Evolutionary conservation across 64 coral and sea anemone genomes (phyloP).

Genomic region (Stylophora pistillata): DNA sequence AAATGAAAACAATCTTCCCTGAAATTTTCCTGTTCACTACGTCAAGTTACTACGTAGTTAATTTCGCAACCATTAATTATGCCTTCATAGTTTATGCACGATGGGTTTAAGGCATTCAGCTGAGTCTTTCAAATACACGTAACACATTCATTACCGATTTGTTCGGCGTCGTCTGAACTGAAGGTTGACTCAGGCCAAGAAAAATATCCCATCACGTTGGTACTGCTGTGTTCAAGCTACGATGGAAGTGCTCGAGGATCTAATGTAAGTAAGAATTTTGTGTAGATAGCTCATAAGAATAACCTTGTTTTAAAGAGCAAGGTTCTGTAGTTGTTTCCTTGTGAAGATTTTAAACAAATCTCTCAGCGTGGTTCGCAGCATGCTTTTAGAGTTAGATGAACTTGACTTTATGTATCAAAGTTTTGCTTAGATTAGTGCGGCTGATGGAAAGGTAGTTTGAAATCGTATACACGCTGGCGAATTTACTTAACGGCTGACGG

Average conservation of each 20-base stretch:
- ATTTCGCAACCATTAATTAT: not conserved
- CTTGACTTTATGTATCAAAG: no score
- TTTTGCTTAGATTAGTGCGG: no score
- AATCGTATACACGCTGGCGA: no score
- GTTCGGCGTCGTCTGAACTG: not conserved
- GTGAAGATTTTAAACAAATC: not conserved
- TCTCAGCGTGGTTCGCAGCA: constrained; percentile 22
- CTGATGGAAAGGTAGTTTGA: no score
- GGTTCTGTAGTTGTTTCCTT: not conserved
- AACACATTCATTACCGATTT: not conserved
- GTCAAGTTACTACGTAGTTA: not conserved
- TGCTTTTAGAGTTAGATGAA: not conserved
- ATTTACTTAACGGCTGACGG: not conserved
- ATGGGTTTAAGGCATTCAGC: constrained; percentile 12
- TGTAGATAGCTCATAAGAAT: not conserved
- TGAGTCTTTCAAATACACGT: constrained; percentile 1
- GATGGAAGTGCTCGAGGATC: not conserved
- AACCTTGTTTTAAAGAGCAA: not conserved
- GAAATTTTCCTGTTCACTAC: not conserved
- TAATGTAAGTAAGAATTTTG: not conserved
- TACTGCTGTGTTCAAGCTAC: not conserved
- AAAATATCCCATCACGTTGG: not conserved
- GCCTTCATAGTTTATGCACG: constrained; percentile 30
- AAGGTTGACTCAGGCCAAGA: not conserved
- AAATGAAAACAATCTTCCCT: not conserved